phyloP scores from a whole-genome alignment of 2,113 vertebrate genomes.

The Atherinomorus stipes region DNA sequence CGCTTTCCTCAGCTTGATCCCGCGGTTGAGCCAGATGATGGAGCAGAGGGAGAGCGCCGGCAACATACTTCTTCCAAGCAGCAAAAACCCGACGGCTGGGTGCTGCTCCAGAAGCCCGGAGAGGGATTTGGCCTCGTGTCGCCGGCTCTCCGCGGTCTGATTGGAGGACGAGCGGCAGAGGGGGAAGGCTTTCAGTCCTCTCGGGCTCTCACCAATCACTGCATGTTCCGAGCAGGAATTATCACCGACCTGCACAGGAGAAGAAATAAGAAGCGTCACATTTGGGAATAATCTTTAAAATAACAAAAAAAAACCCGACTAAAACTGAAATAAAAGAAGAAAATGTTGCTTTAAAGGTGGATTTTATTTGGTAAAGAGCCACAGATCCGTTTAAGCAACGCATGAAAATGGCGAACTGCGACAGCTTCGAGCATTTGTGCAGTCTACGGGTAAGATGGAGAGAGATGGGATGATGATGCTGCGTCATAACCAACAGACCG shows the following conservation, averaged over 20 bases:
- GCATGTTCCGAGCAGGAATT: conserved; percentile 57
- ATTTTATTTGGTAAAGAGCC: conserved; percentile 6
- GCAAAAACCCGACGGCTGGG: conserved; percentile 60
- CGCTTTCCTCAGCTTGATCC: conserved; percentile 90
- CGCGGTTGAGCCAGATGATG: conserved; percentile 90
- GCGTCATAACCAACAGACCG: conserved; percentile 74
- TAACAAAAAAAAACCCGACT: background rate
- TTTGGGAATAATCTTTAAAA: background rate
- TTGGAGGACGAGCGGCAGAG: conserved; percentile 37
- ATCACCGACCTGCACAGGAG: conserved; percentile 52
- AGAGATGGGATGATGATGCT: conserved; percentile 72
- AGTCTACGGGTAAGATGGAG: conserved; percentile 57
- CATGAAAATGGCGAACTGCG: conserved; percentile 75
- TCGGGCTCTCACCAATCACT: conserved; percentile 45
- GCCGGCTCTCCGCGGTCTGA: conserved; percentile 44
- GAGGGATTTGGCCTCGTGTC: conserved; percentile 36
- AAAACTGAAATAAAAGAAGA: background rate
- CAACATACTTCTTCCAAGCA: conserved; percentile 88
- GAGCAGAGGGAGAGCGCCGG: conserved; percentile 87
- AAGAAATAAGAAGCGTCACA: background rate
- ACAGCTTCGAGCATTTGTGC: conserved; percentile 61
- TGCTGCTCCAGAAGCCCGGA: conserved; percentile 48
- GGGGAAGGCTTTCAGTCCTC: conserved; percentile 59
- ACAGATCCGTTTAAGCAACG: conserved; percentile 26
- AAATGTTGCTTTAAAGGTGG: background rate